Evolutionary conservation across 2,113 vertebrate species (phyloP).

Genomic region (Lepus timidus): DNA sequence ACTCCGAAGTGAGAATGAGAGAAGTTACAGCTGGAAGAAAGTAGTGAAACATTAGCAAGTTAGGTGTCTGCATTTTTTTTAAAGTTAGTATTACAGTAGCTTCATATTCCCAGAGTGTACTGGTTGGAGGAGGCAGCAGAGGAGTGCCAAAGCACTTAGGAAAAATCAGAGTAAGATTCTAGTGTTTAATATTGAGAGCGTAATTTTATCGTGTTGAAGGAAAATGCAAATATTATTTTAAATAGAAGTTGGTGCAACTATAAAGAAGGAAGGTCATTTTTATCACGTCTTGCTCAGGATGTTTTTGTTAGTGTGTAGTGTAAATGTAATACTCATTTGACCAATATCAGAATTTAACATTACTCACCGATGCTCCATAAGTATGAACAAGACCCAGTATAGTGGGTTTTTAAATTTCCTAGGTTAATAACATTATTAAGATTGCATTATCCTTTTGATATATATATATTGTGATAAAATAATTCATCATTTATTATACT

Average conservation of each 20-base stretch:
- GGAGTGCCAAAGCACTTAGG: not conserved
- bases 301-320: not conserved
- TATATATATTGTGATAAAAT: too few relatives aligned
- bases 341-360: not conserved
- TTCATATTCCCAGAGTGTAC: not conserved
- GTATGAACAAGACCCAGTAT: not conserved
- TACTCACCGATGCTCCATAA: not conserved
- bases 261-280: slow-evolving; percentile 16
- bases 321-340: not conserved
- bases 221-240: slow-evolving; percentile 48
- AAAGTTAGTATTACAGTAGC: slow-evolving; percentile 18
- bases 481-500: not conserved
- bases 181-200: not conserved
- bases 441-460: not conserved
- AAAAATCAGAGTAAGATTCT: not conserved
- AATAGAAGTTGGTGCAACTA: slow-evolving; percentile 2
- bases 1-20: not conserved
- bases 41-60: not conserved
- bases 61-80: not conserved
- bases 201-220: not conserved
- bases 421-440: slow-evolving; percentile 23
- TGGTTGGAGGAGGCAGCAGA: not conserved
- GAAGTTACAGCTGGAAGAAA: not conserved
- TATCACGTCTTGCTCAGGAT: not conserved
- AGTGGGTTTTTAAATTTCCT: not conserved